Base-by-base conservation (phyloP, 2,113 vertebrate species). In the Prionailurus viverrinus region DNA sequence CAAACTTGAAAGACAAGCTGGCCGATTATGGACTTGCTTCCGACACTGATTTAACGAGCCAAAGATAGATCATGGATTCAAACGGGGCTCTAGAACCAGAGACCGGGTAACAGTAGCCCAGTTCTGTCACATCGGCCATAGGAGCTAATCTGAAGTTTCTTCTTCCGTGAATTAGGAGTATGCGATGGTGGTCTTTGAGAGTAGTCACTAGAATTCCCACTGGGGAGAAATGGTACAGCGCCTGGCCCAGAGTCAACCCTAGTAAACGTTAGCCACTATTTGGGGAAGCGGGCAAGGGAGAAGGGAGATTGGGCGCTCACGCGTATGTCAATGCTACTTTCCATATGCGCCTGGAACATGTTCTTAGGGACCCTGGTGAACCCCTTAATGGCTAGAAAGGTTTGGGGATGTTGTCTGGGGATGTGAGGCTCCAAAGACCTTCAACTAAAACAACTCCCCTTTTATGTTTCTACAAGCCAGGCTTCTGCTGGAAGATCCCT, bases 41-140 rank as follows among this genome's bases (percentile, higher is more conserved):
- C 15, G 6, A 89, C 39, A 15, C 31, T 27, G 41, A 85, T 7
- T 80, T 33, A 53, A 66, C 25, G n/a, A 74, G 23, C 8, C 51
- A 29, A 45, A 71, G 41, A 29, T 21, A 6, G 1, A 14, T 10
- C 41, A 1, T 0, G 19, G n/a, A 45, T 78, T 81, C 69, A 39
- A 7, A n/a, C 21, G 5, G 41, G 79, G 9, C 33, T 73, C 33
- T 33, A 27, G 78, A 76, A 45, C 31, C 53, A 53, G 36, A 91
- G 45, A 27, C 13, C 23, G 65, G 5, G 41, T 4, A 1, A 21
- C 0, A 21, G 87, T 0, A 21, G 87, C 53, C 33, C 33, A 1
- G 11, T 53, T 82, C 51, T 1, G 21, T 36, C 39, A 4, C 8
- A 6, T 8, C 2, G 48, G 65, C 69, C 63, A 0, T 33, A 7